phyloP scores from a whole-genome alignment of 2,797 vertebrate species.

The Echiichthys vipera region DNA sequence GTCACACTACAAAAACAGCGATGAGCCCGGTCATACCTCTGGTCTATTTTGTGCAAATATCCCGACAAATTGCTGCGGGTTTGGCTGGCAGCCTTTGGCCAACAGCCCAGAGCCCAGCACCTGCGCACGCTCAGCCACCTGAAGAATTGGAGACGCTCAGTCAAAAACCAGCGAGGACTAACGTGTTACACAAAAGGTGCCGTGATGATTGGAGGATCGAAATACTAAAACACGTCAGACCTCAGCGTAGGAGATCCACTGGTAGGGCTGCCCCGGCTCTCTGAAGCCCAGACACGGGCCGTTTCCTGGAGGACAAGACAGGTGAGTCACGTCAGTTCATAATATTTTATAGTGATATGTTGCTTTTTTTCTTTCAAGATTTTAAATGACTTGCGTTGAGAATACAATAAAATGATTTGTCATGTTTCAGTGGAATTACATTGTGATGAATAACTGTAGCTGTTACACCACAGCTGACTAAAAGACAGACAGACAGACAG shows the following conservation, averaged over 20 bases:
- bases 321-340: neutral
- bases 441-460: neutral
- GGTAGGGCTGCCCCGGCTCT: slow-evolving; percentile 82
- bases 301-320: slow-evolving; percentile 65
- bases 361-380: neutral
- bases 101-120: slow-evolving; percentile 85
- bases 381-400: neutral
- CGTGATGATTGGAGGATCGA: neutral
- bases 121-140: slow-evolving; percentile 85
- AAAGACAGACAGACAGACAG: too few species aligned
- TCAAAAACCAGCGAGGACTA: slow-evolving; percentile 19
- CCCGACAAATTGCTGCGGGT: slow-evolving; percentile 82
- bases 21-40: slow-evolving; percentile 74
- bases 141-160: slow-evolving; percentile 23
- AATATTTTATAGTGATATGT: neutral
- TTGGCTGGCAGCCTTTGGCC: slow-evolving; percentile 83
- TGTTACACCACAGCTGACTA: neutral
- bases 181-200: neutral
- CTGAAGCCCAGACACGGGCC: slow-evolving; percentile 85
- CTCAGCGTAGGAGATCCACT: slow-evolving; percentile 88
- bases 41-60: slow-evolving; percentile 87
- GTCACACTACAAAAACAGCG: neutral
- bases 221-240: slow-evolving; percentile 53
- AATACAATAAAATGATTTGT: neutral
- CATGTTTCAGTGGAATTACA: neutral